phyloP scores from a whole-genome alignment of 2,113 vertebrate genomes.

The Marmota flaviventris region DNA sequence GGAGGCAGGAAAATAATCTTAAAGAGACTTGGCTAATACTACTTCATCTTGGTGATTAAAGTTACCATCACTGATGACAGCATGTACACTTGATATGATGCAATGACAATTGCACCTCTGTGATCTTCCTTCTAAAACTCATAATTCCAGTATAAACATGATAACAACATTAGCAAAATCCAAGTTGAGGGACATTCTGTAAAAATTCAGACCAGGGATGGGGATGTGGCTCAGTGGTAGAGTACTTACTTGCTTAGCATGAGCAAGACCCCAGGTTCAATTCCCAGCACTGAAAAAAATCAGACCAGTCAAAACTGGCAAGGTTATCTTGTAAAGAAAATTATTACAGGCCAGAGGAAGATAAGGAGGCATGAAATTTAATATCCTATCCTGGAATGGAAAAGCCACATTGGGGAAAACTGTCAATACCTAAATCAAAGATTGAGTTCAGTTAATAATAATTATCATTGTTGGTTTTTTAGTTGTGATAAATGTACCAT shows the following conservation, averaged over 20 bases:
- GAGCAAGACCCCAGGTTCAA: no score
- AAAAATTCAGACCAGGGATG: neutral
- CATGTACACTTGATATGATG: neutral
- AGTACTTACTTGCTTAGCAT: no score
- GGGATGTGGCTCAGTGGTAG: no score
- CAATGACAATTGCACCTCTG: neutral
- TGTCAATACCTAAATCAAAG: neutral
- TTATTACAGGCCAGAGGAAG: slow-evolving; percentile 19
- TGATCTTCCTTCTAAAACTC: neutral
- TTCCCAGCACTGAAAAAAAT: no score
- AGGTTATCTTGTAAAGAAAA: neutral
- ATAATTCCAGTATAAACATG: neutral
- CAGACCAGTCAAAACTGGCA: slow-evolving; percentile 1
- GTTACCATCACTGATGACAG: neutral
- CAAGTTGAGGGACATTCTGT: neutral
- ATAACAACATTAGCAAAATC: neutral
- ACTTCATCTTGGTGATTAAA: neutral
- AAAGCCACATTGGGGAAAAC: neutral
- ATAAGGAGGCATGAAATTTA: neutral
- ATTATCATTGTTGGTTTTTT: slow-evolving; percentile 6
- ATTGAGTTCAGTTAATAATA: slow-evolving; percentile 15
- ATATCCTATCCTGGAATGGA: slow-evolving; percentile 2
- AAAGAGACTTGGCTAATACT: neutral
- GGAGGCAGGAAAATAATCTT: neutral
- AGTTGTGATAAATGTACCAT: slow-evolving; percentile 32